phyloP scores from a whole-genome alignment of 2,797 vertebrate genomes.

The Mormyrops boulengeri region DNA sequence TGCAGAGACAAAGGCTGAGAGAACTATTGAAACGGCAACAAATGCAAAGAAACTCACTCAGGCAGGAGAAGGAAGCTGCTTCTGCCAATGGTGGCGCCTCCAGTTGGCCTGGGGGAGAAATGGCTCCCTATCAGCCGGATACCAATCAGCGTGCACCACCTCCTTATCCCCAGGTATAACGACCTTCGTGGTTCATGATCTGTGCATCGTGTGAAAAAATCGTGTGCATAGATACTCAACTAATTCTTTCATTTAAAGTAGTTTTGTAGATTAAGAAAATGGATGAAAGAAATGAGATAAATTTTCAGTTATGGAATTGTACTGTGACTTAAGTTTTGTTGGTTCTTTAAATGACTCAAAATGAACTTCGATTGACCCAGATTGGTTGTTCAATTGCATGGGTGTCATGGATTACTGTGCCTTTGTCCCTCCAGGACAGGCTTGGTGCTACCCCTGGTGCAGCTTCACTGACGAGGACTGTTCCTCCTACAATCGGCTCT shows the following conservation, averaged over 20 bases:
- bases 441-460: constrained; percentile 39
- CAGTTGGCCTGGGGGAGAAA: constrained; percentile 74
- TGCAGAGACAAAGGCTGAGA: constrained; percentile 79
- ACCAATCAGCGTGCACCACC: constrained; percentile 72
- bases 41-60: constrained; percentile 83
- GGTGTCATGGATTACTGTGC: background rate
- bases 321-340: background rate
- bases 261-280: background rate
- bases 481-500: constrained; percentile 58
- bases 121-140: constrained; percentile 70
- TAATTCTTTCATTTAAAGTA: background rate
- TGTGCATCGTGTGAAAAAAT: background rate
- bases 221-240: background rate
- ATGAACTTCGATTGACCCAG: background rate
- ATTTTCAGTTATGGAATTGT: background rate
- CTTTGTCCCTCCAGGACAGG: constrained; percentile 64
- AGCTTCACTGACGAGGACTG: constrained; percentile 55
- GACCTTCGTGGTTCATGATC: background rate
- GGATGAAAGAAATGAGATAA: background rate
- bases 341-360: background rate
- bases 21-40: constrained; percentile 93
- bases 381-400: background rate
- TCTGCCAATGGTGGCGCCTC: constrained; percentile 58
- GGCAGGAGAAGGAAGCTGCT: constrained; percentile 86
- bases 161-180: constrained; percentile 71